Evolutionary conservation across 2,888 invertebrate genomes (phyloP).

Genomic region (Sphaerophoria rueppellii): DNA sequence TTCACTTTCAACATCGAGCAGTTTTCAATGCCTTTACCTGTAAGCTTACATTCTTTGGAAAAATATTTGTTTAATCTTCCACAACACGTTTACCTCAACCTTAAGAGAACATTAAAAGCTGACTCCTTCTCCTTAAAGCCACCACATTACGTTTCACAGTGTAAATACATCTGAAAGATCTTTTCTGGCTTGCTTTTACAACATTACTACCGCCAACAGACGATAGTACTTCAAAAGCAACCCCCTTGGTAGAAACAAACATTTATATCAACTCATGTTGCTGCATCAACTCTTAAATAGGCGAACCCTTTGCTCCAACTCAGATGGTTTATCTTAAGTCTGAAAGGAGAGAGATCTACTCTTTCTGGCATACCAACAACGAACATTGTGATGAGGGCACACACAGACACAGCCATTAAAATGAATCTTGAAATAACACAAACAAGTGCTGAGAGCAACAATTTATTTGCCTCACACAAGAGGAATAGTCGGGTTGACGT

Average conservation of each 20-base stretch:
- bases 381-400: background rate
- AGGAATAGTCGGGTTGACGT: conserved; percentile 15
- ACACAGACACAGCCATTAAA: conserved; percentile 11
- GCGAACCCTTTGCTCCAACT: conserved; percentile 20
- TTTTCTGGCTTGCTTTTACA: background rate
- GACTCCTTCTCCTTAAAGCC: background rate
- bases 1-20: background rate
- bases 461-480: conserved; percentile 58
- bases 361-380: background rate
- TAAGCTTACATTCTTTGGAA: conserved; percentile 17
- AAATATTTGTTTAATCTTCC: conserved; percentile 39
- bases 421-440: conserved; percentile 8
- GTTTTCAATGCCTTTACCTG: conserved; percentile 4
- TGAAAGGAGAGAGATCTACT: background rate
- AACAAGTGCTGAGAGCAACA: conserved; percentile 61
- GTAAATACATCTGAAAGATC: conserved; percentile 35
- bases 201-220: background rate
- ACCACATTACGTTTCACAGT: background rate
- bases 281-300: conserved; percentile 49
- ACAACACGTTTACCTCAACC: conserved; percentile 27
- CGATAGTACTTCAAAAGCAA: conserved; percentile 26
- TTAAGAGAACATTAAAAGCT: conserved; percentile 35
- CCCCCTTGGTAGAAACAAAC: conserved; percentile 32
- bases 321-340: conserved; percentile 19
- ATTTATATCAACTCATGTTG: conserved; percentile 14